Base-by-base conservation (phyloP, 2,797 vertebrate species). In the Lerista edwardsae region DNA sequence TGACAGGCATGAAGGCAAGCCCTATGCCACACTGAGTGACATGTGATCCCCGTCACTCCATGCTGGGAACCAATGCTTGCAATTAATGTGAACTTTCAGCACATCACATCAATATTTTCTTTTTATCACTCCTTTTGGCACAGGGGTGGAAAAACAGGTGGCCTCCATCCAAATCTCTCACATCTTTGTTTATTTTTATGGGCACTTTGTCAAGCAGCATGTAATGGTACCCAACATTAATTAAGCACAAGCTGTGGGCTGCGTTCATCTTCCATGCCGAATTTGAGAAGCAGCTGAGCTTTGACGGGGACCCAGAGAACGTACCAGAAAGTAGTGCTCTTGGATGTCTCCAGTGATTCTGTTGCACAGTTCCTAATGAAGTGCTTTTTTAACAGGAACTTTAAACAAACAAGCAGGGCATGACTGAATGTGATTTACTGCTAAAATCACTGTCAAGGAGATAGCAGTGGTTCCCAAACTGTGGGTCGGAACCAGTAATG, bases 231-330 rank as follows among this genome's bases (percentile, higher is more conserved):
- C 25, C 94, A 95, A 94, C 94, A 93, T 88, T 92, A 91, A 94
- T 96, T 95, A 96, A 93, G 92, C 88, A 80, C 91, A 92, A 92
- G 88, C 95, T 95, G 93, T 68, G 92, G 95, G 94, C 91, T 86
- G 83, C 83, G 89, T 85, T 96, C 87, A 93, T 95, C 93, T 88
- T 51, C 84, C 76, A 39, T 81, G 6, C 44, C 91, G 94, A 88
- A 91, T 89, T 90, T 87, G 93, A 93, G 91, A 85, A 86, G 81
- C 88, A 90, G 94, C 94, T 94, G 90, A 94, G 89, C 87, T 87
- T 76, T 90, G 61, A 76, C 80, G 82, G 69, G 12, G 89, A 88
- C 88, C 94, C 79, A 39, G 88, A 39, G 88, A 78, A 80, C 85
- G 90, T 91, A 23, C 78, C 85, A 65, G 83, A 29, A 14, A 23